Evolutionary conservation across 2,113 vertebrate species (phyloP), one percentile per base, ranked within the genome.

Genomic region (Leucosticte australis): DNA sequence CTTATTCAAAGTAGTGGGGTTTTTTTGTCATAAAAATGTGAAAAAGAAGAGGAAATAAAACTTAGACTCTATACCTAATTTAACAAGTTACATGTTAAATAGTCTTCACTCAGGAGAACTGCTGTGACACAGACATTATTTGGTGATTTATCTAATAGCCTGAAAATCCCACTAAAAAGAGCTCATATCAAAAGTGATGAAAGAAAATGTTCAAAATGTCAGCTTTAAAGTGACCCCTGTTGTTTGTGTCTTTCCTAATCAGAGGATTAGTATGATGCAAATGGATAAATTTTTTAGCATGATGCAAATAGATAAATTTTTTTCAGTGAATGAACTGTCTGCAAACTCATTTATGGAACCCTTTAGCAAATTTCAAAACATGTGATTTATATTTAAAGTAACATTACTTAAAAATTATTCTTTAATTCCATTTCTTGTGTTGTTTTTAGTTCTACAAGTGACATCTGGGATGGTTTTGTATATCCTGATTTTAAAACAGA

Each of bases 151-250:
- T 31, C 33, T 76, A 79, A 69, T 49, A 9, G 24, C 10, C 26
- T 83, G 69, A 93, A 92, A 94, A 87, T 65, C 17, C 30, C 13
- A 49, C 47, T 77, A 28, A 79, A 95, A 90, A 87, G 56, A 53
- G 6, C 27, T 87, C 8, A 15, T 86, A 88, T 64, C 21, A 59
- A 78, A 87, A 7, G 50, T 33, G 57, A 21, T 56, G 77, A 95
- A 94, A 87, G 53, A 87, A 95, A 83, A 60, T 53, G 15, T 53
- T 94, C 24, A 75, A 92, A 91, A 91, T 47, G 12, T 85, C 62
- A 67, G 11, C 23, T 91, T 91, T 57, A 92, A 87, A 81, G 35
- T 83, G 71, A 83, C 37, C 18, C 21, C 22, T 49, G 35, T 73
- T 85, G 24, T 76, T 87, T 73, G 3, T 70, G 28, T 85, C 73